phyloP scores from a whole-genome alignment of 2,888 invertebrate species.

The Lacanobia wlatinum region DNA sequence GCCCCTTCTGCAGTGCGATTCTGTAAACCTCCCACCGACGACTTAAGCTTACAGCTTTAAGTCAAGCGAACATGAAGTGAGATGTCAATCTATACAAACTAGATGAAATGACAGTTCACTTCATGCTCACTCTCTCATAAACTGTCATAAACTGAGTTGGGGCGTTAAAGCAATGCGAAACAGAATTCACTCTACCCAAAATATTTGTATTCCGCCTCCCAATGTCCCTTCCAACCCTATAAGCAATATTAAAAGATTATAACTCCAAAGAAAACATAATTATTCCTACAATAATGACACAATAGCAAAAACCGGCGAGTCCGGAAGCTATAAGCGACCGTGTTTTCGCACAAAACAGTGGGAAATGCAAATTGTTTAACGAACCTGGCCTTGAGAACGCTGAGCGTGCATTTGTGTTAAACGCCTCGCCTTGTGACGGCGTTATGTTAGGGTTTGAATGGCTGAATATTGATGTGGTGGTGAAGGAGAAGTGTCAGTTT shows the following conservation, averaged over 20 bases:
- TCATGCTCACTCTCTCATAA: not conserved
- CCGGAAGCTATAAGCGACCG: constrained; percentile 53
- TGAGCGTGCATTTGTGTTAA: constrained; percentile 41
- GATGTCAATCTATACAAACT: too few relatives aligned
- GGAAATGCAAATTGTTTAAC: constrained; percentile 58
- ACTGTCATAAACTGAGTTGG: not conserved
- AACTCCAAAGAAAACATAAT: constrained; percentile 46
- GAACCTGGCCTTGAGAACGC: constrained; percentile 31
- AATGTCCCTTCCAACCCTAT: not conserved
- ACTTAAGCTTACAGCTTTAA: too few relatives aligned
- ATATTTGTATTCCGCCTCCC: constrained; percentile 6
- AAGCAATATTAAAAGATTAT: constrained; percentile 32
- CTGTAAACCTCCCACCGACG: too few relatives aligned
- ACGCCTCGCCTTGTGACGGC: constrained; percentile 11
- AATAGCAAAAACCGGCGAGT: constrained; percentile 48
- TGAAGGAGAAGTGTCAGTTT: not conserved
- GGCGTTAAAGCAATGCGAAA: not conserved
- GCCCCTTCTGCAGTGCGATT: too few relatives aligned
- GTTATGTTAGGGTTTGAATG: constrained; percentile 5
- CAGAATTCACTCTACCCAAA: constrained; percentile 1
- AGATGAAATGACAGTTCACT: too few relatives aligned
- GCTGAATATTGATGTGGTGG: not conserved
- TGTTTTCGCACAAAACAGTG: constrained; percentile 57
- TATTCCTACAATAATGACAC: constrained; percentile 51
- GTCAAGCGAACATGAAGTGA: too few relatives aligned